phyloP scores from a whole-genome alignment of 2,113 vertebrate genomes.

The Hydropotes inermis region DNA sequence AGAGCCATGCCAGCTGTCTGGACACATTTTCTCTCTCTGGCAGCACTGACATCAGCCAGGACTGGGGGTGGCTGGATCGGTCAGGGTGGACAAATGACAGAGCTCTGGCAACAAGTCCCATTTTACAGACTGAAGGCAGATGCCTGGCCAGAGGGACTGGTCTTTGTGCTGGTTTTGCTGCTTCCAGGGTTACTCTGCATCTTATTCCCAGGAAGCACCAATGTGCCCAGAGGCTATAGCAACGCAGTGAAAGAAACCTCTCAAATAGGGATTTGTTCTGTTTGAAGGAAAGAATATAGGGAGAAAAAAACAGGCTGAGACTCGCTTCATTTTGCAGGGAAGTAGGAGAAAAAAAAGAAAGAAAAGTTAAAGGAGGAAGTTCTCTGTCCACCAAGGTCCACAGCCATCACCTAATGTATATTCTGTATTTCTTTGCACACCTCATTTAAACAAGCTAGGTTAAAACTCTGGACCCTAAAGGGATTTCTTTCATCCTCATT shows the following conservation, averaged over 20 bases:
- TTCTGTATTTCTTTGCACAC: neutral
- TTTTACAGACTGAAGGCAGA: neutral
- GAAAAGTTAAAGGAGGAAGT: neutral
- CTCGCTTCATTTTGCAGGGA: neutral
- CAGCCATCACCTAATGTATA: accelerated
- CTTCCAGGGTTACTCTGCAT: neutral
- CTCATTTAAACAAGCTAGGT: neutral
- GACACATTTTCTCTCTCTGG: neutral
- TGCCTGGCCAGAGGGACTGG: neutral
- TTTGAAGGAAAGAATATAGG: neutral
- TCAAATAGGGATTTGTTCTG: neutral
- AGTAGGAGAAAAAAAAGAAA: neutral
- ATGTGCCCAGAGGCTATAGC: neutral
- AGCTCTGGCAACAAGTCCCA: neutral
- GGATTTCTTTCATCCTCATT: neutral
- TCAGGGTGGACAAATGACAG: neutral
- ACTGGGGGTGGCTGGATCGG: accelerated
- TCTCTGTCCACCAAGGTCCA: neutral
- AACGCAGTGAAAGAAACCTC: neutral
- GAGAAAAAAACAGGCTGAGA: neutral
- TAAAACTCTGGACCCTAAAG: neutral
- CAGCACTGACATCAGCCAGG: neutral
- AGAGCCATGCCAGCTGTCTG: neutral
- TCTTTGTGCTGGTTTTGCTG: neutral
- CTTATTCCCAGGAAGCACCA: neutral